These are phyloP conservation scores for Drosophila neocordata DNA, from an alignment of 1,140 invertebrate genomes.

Conservation along the genomic window DNA sequence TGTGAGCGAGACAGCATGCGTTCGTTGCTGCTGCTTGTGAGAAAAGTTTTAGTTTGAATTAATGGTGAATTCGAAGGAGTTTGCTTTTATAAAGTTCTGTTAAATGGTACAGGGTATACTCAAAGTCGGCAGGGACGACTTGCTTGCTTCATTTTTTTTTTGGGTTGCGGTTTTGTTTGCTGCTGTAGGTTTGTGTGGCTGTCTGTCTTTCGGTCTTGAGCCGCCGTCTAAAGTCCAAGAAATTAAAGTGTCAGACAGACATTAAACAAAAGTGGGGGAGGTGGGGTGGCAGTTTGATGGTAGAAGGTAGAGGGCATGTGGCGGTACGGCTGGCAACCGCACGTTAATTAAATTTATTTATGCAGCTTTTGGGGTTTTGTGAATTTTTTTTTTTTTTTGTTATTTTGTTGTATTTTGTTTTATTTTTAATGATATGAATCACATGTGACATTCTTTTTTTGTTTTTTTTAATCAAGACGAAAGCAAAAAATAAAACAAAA, in stretches of 20 bases:
- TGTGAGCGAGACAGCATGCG: no score
- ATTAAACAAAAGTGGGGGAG: slow-evolving; percentile 15
- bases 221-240: slow-evolving; percentile 76
- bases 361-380: slow-evolving; percentile 61
- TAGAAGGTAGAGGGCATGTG: neutral
- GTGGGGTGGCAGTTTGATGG: slow-evolving; percentile 15
- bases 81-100: no score
- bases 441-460: slow-evolving; percentile 73
- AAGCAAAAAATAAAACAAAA: slow-evolving; percentile 10
- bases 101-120: no score
- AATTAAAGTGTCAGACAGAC: slow-evolving; percentile 72
- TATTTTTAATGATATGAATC: slow-evolving; percentile 76
- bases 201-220: slow-evolving; percentile 56
- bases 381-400: slow-evolving; percentile 56
- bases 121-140: no score
- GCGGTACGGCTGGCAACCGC: slow-evolving; percentile 37
- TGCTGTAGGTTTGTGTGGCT: slow-evolving; percentile 6
- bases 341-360: slow-evolving; percentile 80
- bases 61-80: no score
- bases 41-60: no score
- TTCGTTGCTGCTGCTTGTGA: no score
- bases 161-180: slow-evolving; percentile 3
- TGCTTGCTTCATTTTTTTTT: no score
- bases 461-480: slow-evolving; percentile 24
- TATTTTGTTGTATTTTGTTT: slow-evolving; percentile 48